Base-by-base conservation (phyloP, 2,888 invertebrate genomes). In the Priocnemis perturbator region DNA sequence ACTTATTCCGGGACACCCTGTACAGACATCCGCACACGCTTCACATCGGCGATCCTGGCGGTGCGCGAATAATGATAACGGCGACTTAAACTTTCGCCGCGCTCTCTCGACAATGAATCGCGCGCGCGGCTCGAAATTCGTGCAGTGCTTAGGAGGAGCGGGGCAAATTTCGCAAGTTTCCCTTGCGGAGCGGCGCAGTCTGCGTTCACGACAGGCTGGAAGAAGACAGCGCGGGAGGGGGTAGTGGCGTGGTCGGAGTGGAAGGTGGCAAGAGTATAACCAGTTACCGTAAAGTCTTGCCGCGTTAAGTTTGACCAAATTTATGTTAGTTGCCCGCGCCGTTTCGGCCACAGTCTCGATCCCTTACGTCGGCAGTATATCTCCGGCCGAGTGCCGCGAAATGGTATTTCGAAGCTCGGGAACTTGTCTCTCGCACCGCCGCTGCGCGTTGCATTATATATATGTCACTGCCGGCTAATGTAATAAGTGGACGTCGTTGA, bases 301-400 rank as follows among this genome's bases (percentile, higher is more conserved):
- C 48, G 52, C 65, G 71, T 73, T 72, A 71, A 75, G 71, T 77
- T 77, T 72, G 75, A 73, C 71, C 78, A 68, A 73, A 77, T 77
- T 78, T 75, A 76, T 75, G 73, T 73, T 67, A 64, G 69, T 66
- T 66, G 48, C 52, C 50, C 60, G 15, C 26, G 37, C 52, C 58
- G 23, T 57, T 21, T 64, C 44, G 57, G 37, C 37, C 60, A 47
- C 73, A 64, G 57, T 37, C 48, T 53, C 67, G 64, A 63, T 50
- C 57, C 63, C 53, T 68, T 60, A 52, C 50, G 59, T 64, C 48
- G 45, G 9, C 57, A 26, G 60, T 60, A 62, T 53, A 60, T 71
- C 47, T 45, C 21, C 44, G 26, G 26, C 20, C 7, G 53, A 50
- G 45, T 26, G 15, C 58, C 14, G 23, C 58, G 19, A 62, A 37